Conservation (phyloP, 1,140 invertebrate species). For the Leptestheria dahalacensis region DNA sequence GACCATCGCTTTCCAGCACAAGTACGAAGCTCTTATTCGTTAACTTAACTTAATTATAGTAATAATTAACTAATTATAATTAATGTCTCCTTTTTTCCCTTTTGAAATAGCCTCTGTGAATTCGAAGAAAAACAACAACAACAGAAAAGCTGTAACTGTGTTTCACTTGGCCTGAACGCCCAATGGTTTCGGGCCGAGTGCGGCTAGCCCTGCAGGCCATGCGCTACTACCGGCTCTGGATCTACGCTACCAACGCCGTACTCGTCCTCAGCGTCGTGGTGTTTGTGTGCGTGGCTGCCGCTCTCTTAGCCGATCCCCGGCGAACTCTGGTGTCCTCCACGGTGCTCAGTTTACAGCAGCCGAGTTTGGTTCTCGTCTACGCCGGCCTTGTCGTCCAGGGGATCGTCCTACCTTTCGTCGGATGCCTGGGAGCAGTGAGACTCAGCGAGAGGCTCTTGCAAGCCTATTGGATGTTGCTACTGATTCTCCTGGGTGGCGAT, state of each 20-base stretch:
- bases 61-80: too few species aligned
- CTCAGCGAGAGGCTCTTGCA: conserved; percentile 64
- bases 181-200: conserved; percentile 10
- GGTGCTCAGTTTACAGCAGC: conserved; percentile 44
- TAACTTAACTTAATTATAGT: too few species aligned
- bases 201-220: conserved; percentile 22
- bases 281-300: conserved; percentile 56
- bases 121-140: background rate
- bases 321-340: conserved; percentile 38
- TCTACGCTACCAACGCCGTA: conserved; percentile 78
- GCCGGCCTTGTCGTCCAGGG: conserved; percentile 18
- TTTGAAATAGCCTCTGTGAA: background rate
- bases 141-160: too few species aligned
- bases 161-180: too few species aligned
- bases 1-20: too few species aligned
- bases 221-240: conserved; percentile 76
- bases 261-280: conserved; percentile 62
- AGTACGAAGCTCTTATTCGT: too few species aligned
- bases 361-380: conserved; percentile 27
- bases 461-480: conserved; percentile 64
- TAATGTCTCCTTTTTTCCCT: background rate
- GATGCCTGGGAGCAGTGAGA: conserved; percentile 58
- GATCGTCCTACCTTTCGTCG: conserved; percentile 42
- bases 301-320: conserved; percentile 51
- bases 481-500: conserved; percentile 65